These are phyloP conservation scores for Neoniphon sammara DNA, from an alignment of 2,797 vertebrate species.

Conservation along the genomic window DNA sequence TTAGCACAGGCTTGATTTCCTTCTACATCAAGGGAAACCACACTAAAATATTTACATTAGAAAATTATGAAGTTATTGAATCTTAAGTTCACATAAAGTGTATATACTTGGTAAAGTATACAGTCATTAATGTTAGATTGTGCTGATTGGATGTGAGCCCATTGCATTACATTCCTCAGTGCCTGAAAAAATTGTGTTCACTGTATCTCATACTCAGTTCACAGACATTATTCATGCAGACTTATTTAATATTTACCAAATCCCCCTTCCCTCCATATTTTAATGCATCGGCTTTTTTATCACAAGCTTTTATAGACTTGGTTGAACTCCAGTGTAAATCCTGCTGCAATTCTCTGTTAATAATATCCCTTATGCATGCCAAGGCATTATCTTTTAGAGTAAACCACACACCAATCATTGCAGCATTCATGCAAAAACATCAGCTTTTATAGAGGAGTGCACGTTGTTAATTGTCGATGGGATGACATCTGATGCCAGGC, in stretches of 20 bases:
- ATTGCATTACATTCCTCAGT: conserved; percentile 9
- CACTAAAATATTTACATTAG: conserved; percentile 60
- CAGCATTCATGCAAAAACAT: conserved; percentile 47
- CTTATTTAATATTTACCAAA: conserved; percentile 12
- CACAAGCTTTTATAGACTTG: neutral
- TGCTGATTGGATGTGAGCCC: conserved; percentile 35
- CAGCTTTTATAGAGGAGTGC: conserved; percentile 43
- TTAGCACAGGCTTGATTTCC: conserved; percentile 48
- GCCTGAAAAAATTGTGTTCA: conserved; percentile 26
- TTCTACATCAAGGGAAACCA: conserved; percentile 43
- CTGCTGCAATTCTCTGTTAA: neutral
- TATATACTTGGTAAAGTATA: conserved; percentile 30
- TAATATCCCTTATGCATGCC: conserved; percentile 28
- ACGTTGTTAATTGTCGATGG: conserved; percentile 66
- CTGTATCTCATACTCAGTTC: conserved; percentile 21
- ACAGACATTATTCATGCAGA: conserved; percentile 25
- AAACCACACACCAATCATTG: conserved; percentile 17
- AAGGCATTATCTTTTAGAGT: neutral
- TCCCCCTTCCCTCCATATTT: neutral
- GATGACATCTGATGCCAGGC: conserved; percentile 58
- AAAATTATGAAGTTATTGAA: conserved; percentile 58
- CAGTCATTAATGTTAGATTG: conserved; percentile 39
- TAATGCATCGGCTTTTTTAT: neutral
- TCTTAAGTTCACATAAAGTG: conserved; percentile 41
- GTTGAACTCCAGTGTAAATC: neutral